Conservation (phyloP, 1,140 invertebrate species). For the Tetramorium parvispinum region DNA sequence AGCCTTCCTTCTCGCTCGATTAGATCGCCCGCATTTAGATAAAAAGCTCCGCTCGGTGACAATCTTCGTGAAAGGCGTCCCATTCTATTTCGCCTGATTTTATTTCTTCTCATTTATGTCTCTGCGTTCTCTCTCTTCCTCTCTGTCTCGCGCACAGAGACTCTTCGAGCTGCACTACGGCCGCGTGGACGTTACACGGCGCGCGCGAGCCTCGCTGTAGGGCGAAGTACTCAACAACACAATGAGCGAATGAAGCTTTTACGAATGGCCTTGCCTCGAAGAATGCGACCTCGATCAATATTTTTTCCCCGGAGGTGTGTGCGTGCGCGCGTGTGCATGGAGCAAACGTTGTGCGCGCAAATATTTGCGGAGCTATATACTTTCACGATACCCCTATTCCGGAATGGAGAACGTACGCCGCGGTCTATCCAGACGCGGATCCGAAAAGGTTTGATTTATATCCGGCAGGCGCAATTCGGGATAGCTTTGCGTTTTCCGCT, state of each 20-base stretch:
- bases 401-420: background rate
- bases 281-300: slow-evolving; percentile 43
- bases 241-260: slow-evolving; percentile 44
- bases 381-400: slow-evolving; percentile 20
- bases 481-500: background rate
- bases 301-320: slow-evolving; percentile 24
- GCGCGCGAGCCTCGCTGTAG: background rate
- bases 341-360: slow-evolving; percentile 31
- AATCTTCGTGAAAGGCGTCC: background rate
- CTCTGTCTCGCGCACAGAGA: background rate
- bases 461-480: no score
- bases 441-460: background rate
- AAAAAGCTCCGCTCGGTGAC: background rate
- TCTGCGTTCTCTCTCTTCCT: no score
- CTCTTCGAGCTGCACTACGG: background rate
- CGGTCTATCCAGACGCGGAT: background rate
- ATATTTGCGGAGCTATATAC: slow-evolving; percentile 34
- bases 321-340: background rate
- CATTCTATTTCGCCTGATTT: background rate
- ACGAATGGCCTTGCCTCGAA: slow-evolving; percentile 15
- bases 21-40: background rate
- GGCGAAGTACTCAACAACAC: background rate
- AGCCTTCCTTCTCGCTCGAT: background rate
- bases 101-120: background rate
- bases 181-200: background rate